Evolutionary conservation across 2,797 vertebrate genomes (phyloP), one percentile per base, ranked within the genome.

Genomic region (Sebastes iracundus): DNA sequence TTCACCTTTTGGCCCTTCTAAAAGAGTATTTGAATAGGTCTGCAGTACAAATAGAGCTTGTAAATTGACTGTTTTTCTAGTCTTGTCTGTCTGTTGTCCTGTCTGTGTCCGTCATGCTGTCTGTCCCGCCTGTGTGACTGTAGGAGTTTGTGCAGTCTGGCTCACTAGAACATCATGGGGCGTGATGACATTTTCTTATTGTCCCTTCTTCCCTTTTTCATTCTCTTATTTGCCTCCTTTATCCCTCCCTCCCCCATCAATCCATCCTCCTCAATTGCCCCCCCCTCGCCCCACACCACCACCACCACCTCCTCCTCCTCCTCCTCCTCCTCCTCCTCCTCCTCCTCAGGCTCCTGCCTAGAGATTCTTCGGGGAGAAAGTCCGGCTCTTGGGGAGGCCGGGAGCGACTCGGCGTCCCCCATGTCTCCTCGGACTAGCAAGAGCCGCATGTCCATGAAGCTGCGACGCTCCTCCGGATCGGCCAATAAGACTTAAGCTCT

Each of bases 391-490:
- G 93, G 93, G 93, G 94, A 94, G 87, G 93, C 79, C 81, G 96
- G 96, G 96, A 97, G 96, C 94, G 97, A 98, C 94, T 96, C 97
- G 86, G 96, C 97, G 75, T 99, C 98, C 92, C 97, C 98, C 92
- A 97, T 99, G 96, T 99, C 97, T 93, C 97, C 98, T 94, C 97
- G 98, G 94, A 97, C 97, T 97, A 99, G 98, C 97, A 99, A 99
- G 96, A 99, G 97, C 92, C 98, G 98, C 91, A 97, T 99, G 97
- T 99, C 98, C 89, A 98, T 99, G 97, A 99, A 99, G 94, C 96
- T 99, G 85, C 97, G 98, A 14, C 97, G 98, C 82, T 99, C 98
- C 65, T 99, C 98, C 1, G 98, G 98, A 92, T 99, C 98, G 0
- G 98, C 98, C 94, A 99, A 99, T 95, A 99, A 99, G 94, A 98